Percentiles rank a stretch among this genome's conserved stretches.
Evolutionary conservation across 35 echinoderm and acorn worm species (phyloP).

Genomic region (Stichopus chloronotus): DNA sequence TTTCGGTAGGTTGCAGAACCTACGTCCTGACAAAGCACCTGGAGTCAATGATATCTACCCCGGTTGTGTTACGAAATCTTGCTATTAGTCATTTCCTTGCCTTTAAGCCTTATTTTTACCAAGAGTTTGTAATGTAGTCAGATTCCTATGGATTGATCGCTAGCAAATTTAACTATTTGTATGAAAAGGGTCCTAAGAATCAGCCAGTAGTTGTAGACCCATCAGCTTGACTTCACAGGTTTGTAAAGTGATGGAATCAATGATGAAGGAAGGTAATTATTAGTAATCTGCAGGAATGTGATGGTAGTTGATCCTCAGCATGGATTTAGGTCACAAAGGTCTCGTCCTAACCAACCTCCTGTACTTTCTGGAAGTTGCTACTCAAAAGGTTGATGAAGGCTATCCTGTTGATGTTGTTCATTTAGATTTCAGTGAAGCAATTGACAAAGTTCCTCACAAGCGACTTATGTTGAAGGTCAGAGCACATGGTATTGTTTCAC

Average conservation of each 20-base stretch:
- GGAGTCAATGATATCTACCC: neutral
- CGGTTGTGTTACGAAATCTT: neutral
- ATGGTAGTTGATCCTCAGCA: no score
- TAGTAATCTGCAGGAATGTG: no score
- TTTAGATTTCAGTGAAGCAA: neutral
- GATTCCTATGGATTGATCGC: neutral
- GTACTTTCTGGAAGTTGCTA: no score
- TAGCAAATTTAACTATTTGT: neutral
- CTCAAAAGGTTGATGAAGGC: conserved; percentile 3
- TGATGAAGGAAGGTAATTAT: no score
- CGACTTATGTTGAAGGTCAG: neutral
- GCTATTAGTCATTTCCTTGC: neutral
- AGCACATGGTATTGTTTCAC: neutral
- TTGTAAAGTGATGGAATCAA: neutral
- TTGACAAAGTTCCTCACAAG: neutral
- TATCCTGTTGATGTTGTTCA: neutral
- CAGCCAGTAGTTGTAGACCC: neutral
- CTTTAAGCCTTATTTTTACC: neutral
- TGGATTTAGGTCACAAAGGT: no score
- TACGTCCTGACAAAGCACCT: neutral
- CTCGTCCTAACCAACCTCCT: no score
- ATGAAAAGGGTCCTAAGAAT: neutral
- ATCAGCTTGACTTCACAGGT: neutral
- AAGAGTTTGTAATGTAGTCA: neutral
- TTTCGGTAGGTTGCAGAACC: neutral